Evolutionary conservation across 2,888 invertebrate species (phyloP).

Genomic region (Zaprionus lineosus): DNA sequence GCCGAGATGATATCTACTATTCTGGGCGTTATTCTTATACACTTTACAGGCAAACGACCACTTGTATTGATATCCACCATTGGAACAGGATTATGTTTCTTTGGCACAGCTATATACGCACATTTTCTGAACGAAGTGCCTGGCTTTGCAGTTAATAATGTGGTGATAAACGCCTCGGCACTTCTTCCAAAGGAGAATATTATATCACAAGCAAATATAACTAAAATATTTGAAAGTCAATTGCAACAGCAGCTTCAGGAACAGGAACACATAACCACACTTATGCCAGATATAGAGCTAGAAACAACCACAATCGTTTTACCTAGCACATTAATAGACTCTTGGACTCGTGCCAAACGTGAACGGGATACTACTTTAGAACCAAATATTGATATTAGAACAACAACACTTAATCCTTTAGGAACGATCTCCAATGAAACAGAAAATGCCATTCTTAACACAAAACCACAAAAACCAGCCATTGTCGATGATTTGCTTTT

Average conservation of each 20-base stretch:
- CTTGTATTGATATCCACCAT: slow-evolving; percentile 87
- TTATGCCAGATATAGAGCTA: slow-evolving; percentile 22
- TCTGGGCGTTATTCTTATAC: slow-evolving; percentile 87
- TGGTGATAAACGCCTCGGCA: slow-evolving; percentile 81
- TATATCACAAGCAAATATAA: slow-evolving; percentile 80
- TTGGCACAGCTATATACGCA: slow-evolving; percentile 83
- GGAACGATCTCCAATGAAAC: too few relatives aligned
- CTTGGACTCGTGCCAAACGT: slow-evolving; percentile 61
- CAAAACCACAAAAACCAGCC: slow-evolving; percentile 34
- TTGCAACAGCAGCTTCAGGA: slow-evolving; percentile 51
- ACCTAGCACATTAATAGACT: slow-evolving; percentile 27
- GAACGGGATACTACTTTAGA: slow-evolving; percentile 39
- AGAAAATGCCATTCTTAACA: too few relatives aligned
- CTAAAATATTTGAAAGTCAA: slow-evolving; percentile 79
- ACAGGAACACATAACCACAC: slow-evolving; percentile 36
- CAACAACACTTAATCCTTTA: slow-evolving; percentile 54
- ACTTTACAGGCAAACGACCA: slow-evolving; percentile 88
- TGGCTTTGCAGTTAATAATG: slow-evolving; percentile 81
- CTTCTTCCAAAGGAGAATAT: slow-evolving; percentile 77
- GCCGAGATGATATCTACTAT: slow-evolving; percentile 88
- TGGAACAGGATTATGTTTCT: slow-evolving; percentile 87
- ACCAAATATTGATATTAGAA: slow-evolving; percentile 14
- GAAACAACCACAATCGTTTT: slow-evolving; percentile 33
- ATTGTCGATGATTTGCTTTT: slow-evolving; percentile 73
- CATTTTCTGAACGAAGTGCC: slow-evolving; percentile 81